Conservation (phyloP, 2,888 invertebrate genomes). For the Rhopalosiphum nymphaeae region DNA sequence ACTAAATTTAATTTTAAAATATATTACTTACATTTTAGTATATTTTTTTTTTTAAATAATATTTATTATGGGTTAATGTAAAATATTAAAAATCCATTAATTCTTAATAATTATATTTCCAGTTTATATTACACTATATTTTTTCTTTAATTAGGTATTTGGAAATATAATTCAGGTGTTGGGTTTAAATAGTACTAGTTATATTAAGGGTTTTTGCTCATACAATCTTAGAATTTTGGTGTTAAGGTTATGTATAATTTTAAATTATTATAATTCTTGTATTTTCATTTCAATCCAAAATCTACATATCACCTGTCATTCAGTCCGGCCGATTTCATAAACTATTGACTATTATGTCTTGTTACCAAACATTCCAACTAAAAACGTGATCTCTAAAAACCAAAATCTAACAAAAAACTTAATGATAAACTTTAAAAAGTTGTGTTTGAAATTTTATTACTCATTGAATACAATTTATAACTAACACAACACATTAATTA, state of each 20-base stretch:
- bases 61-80: background rate
- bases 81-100: background rate
- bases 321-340: slow-evolving; percentile 53
- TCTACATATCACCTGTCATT: slow-evolving; percentile 57
- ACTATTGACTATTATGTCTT: slow-evolving; percentile 45
- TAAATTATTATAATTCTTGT: background rate
- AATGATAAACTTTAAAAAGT: slow-evolving; percentile 21
- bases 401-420: slow-evolving; percentile 19
- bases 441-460: slow-evolving; percentile 36
- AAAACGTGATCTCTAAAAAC: slow-evolving; percentile 51
- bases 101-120: background rate
- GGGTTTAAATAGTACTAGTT: slow-evolving; percentile 27
- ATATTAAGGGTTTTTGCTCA: slow-evolving; percentile 47
- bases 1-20: background rate
- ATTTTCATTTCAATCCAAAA: slow-evolving; percentile 41
- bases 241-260: slow-evolving; percentile 15
- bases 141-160: slow-evolving; percentile 28
- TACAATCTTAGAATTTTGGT: slow-evolving; percentile 34
- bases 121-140: slow-evolving; percentile 29
- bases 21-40: background rate
- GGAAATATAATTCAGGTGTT: slow-evolving; percentile 22
- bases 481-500: slow-evolving; percentile 6
- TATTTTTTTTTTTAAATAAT: slow-evolving; percentile 9
- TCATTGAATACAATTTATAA: slow-evolving; percentile 31
- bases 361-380: slow-evolving; percentile 64